Base-by-base conservation (phyloP, 2,888 invertebrate species). In the Vesta saturnalis region DNA sequence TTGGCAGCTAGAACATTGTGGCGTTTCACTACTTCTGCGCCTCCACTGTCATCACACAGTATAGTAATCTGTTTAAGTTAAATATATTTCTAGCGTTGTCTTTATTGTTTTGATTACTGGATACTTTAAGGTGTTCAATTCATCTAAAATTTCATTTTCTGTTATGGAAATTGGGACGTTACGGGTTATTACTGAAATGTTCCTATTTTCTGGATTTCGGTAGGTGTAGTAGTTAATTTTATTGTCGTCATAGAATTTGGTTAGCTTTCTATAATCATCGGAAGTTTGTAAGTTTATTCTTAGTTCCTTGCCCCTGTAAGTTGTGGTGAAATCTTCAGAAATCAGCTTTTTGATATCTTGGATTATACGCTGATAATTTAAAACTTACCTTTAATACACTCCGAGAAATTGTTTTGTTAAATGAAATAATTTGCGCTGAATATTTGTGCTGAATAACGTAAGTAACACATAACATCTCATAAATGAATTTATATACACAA, bases 171-270 rank as follows among this genome's bases (percentile, higher is more conserved):
- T 49, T 5, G 59, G 59, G 2, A 64, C 58, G 12, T 64, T 64
- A 18, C 64, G 43, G 15, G 60, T 64, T 43, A 64, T 21, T 15
- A 23, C 64, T 12, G 43, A 46, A 14, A 64, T 6, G 35, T 59
- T 39, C 12, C 18, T 12, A n/a, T 64, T 10, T 16, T 39, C 43
- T n/a, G 59, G 64, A n/a, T 39, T 46, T 39, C 23, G 12, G 49
- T 59, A 64, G 19, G 64, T 64, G 23, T 64, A 43, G 39, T 64
- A 64, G 23, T 30, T 64, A 16, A 64, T 16, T 19, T 64, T 15
- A 14, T 64, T 14, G 12, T 2, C 15, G 15, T 64, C 64, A 15
- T 59, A 64, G 8, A 43, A 64, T 43, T 58, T 60, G 3, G 64
- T 64, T 39, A 64, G 18, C 19, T 58, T 19, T 19, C 58, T 21